Evolutionary conservation across 2,797 vertebrate genomes (phyloP).

Genomic region (Xenentodon cancila): DNA sequence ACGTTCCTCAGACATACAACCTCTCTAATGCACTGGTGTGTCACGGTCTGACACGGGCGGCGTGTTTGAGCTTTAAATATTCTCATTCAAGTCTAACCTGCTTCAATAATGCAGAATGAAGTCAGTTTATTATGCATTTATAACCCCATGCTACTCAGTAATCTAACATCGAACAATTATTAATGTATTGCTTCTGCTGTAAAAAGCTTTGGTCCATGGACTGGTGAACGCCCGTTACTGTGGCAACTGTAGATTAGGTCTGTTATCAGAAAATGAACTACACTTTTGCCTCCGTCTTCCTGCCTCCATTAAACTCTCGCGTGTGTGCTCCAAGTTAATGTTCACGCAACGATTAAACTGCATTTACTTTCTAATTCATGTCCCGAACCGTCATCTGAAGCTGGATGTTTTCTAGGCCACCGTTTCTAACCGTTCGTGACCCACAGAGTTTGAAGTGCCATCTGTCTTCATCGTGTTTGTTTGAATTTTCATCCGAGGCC

Average conservation of each 20-base stretch:
- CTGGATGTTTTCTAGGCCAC: too few species aligned
- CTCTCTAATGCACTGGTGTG: not conserved
- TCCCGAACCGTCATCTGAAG: too few species aligned
- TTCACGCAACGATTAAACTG: too few species aligned
- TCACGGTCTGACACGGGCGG: not conserved
- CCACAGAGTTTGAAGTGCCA: too few species aligned
- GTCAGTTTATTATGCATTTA: slow-evolving; percentile 3
- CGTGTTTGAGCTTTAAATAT: not conserved
- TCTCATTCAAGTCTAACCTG: not conserved
- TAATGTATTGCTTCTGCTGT: slow-evolving; percentile 3
- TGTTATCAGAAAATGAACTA: slow-evolving; percentile 70
- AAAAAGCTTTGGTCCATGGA: not conserved
- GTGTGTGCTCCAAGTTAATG: too few species aligned
- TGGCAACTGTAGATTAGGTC: slow-evolving; percentile 47
- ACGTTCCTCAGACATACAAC: not conserved
- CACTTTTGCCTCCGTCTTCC: slow-evolving; percentile 7
- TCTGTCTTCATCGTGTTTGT: too few species aligned
- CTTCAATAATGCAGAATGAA: slow-evolving; percentile 1
- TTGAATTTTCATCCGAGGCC: too few species aligned
- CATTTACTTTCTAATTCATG: too few species aligned
- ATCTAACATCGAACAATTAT: not conserved
- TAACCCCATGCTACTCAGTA: not conserved
- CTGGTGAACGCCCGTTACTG: slow-evolving; percentile 23
- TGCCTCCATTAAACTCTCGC: too few species aligned
- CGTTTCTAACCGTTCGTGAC: too few species aligned